Conservation (phyloP, 2,888 invertebrate genomes). For the Eupithecia centaureata region DNA sequence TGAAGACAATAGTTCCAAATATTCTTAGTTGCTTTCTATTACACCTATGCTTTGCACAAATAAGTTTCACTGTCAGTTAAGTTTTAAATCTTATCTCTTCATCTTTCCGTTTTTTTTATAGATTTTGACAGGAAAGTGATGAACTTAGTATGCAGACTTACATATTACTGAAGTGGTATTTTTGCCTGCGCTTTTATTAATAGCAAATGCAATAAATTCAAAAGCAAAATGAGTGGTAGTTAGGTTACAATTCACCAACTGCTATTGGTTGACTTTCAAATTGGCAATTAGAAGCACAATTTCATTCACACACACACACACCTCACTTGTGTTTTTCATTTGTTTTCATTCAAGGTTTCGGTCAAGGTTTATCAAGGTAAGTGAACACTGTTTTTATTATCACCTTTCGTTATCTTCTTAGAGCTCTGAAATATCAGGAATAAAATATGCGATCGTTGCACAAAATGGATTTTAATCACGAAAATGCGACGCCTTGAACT, state of each 20-base stretch:
- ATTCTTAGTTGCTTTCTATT: neutral
- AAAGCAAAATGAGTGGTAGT: conserved; percentile 22
- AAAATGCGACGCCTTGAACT: neutral
- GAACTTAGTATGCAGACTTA: neutral
- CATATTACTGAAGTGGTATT: neutral
- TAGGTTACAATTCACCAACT: conserved; percentile 41
- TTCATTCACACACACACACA: conserved; percentile 4
- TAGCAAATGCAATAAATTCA: neutral
- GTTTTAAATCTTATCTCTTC: neutral
- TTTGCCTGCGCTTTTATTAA: neutral
- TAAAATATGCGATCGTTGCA: neutral
- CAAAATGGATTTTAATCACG: neutral
- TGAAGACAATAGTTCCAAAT: neutral
- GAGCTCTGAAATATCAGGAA: neutral
- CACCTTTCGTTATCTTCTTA: neutral
- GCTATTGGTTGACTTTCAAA: conserved; percentile 58
- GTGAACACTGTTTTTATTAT: conserved; percentile 6
- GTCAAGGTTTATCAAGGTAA: conserved; percentile 14
- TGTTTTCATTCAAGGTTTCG: conserved; percentile 7
- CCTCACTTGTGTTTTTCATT: conserved; percentile 5
- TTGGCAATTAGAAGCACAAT: conserved; percentile 37
- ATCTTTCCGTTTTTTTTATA: neutral
- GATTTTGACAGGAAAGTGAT: neutral
- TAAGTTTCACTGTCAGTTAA: neutral
- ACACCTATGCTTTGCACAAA: neutral